phyloP scores from a whole-genome alignment of 2,797 vertebrate species.

The Austrolebias charrua region DNA sequence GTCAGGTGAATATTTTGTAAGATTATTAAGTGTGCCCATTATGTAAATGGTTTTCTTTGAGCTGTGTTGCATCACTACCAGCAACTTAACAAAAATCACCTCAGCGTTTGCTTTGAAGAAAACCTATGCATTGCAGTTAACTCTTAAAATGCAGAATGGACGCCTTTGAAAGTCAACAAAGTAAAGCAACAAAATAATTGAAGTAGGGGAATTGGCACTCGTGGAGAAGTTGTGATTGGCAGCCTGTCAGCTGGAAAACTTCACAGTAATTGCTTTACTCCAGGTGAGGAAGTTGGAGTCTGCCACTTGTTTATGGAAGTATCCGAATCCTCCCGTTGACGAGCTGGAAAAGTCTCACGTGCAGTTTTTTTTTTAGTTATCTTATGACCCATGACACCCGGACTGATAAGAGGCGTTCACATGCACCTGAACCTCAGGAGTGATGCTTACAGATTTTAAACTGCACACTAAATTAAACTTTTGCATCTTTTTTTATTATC shows the following conservation, averaged over 20 bases:
- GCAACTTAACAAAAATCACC: constrained; percentile 50
- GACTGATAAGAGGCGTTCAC: constrained; percentile 61
- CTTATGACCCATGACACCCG: constrained; percentile 61
- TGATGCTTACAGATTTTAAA: constrained; percentile 65
- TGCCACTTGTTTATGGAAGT: constrained; percentile 57
- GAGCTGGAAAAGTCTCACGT: constrained; percentile 41
- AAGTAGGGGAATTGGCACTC: constrained; percentile 30
- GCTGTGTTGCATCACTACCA: constrained; percentile 47
- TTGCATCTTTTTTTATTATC: constrained; percentile 72
- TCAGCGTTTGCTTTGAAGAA: constrained; percentile 58
- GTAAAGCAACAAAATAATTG: constrained; percentile 47
- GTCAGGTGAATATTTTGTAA: constrained; percentile 14
- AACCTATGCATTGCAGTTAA: constrained; percentile 45
- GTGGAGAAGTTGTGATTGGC: constrained; percentile 56
- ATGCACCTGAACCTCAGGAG: constrained; percentile 44
- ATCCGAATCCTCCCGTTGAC: constrained; percentile 61
- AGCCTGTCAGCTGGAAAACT: constrained; percentile 51
- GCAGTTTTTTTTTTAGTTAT: constrained; percentile 64
- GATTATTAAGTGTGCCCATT: constrained; percentile 48
- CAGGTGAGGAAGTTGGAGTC: constrained; percentile 58
- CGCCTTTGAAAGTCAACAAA: constrained; percentile 55
- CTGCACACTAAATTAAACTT: constrained; percentile 64
- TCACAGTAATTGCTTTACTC: constrained; percentile 57
- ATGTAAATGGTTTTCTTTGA: constrained; percentile 58
- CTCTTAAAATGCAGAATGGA: constrained; percentile 38